Percentiles rank a stretch among this genome's conserved stretches.
These are phyloP conservation scores for Erinaceus europaeus DNA, from an alignment of 2,113 vertebrate species.

Conservation along the genomic window DNA sequence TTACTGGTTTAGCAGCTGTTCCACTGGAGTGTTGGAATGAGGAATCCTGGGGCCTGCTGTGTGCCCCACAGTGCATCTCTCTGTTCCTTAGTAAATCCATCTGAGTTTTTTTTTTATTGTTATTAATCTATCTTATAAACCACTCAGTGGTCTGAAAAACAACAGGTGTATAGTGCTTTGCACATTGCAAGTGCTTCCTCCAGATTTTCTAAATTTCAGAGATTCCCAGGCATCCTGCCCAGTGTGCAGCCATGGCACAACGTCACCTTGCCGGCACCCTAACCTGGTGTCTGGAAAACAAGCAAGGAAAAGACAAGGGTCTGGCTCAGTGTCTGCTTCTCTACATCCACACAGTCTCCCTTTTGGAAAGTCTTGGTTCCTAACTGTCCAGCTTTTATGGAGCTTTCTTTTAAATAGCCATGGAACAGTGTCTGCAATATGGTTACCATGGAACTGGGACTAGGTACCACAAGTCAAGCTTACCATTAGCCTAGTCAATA, in stretches of 20 bases:
- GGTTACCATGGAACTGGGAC: not conserved
- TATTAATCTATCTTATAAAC: not conserved
- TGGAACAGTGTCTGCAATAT: not conserved
- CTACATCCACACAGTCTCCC: not conserved
- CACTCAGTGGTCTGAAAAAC: not conserved
- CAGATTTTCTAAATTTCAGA: not conserved
- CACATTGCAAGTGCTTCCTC: not conserved
- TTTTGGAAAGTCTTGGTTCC: constrained; percentile 18
- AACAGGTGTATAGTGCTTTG: not conserved
- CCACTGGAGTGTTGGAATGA: not conserved
- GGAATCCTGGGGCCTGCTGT: not conserved
- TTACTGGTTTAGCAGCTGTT: not conserved
- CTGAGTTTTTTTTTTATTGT: too few relatives aligned
- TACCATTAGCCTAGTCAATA: not conserved
- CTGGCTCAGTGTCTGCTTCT: not conserved
- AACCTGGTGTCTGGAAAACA: not conserved
- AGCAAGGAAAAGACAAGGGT: not conserved
- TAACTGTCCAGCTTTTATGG: constrained; percentile 15
- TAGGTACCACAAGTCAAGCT: not conserved
- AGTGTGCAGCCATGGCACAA: not conserved
- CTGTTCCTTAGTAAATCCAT: not conserved
- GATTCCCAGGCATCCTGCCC: not conserved
- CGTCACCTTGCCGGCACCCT: not conserved
- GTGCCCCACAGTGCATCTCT: not conserved
- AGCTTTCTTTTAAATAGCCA: constrained; percentile 21